Base-by-base conservation (phyloP, 2,888 invertebrate species). In the Xylophagus ater region DNA sequence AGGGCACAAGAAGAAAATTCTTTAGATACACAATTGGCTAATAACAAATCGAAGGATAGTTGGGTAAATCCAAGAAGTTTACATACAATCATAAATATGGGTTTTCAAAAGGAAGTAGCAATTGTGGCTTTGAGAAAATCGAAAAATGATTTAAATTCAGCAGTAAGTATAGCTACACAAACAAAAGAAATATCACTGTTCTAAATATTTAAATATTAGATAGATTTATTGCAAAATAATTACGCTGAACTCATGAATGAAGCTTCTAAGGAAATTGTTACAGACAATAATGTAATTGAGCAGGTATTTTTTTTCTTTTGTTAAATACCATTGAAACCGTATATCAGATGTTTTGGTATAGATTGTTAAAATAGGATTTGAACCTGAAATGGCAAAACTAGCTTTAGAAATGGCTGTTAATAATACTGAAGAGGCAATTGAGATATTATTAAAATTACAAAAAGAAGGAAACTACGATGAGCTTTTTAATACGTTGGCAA, bases 71-170 rank as follows among this genome's bases (percentile, higher is more conserved):
- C 65, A 1, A 53, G 61, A 14, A 62, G 58, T 42, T 55, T 63
- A 1, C 54, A 55, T 35, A 71, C 71, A 25, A 59, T 82, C 10
- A 64, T 68, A 20, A 71, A 69, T 26, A 84, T 86, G 83, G 86
- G 86, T 0, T 86, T 71, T 60, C 52, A 70, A 4, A 67, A 71
- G 14, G 65, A 70, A 5, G 58, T 73, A 6, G 76, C 78, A 0
- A 58, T 70, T 0, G 57, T 65, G 3, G 84, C 85, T 1, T 64
- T 87, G 19, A 66, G 72, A 44, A 71, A 71, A 53, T 60, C 75
- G 34, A 76, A 81, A 55, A 86, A 86, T 61, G 70, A 78, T 55
- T 70, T 78, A n/a, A 69, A 73, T 0, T 68, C 70, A 26, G 81
- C 84, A 19, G 69, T 85, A 20, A 63, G 76, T 53, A 62, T 73